These are phyloP conservation scores for Leptura quadrifasciata DNA, from an alignment of 2,888 invertebrate genomes.

Conservation along the genomic window DNA sequence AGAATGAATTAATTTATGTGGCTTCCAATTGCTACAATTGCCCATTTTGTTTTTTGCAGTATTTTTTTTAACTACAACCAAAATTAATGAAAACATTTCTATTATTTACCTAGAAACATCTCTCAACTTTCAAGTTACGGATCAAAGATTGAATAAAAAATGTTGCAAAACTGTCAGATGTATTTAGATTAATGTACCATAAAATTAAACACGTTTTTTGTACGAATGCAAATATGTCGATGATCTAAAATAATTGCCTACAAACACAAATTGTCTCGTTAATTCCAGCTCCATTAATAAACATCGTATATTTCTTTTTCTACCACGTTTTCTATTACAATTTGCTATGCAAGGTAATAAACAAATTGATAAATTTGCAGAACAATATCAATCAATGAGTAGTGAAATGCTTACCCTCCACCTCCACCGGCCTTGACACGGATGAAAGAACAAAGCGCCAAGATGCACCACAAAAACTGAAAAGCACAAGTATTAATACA, in stretches of 20 bases:
- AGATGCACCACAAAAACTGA: conserved; percentile 59
- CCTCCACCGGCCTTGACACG: conserved; percentile 55
- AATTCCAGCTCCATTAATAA: too few relatives aligned
- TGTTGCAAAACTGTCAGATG: not conserved
- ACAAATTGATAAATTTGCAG: not conserved
- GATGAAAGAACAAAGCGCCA: conserved; percentile 54
- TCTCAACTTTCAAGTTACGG: not conserved
- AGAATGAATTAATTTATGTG: too few relatives aligned
- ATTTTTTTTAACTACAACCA: too few relatives aligned
- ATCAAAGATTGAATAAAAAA: not conserved
- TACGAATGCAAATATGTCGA: not conserved
- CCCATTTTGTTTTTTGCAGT: too few relatives aligned
- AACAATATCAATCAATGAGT: not conserved
- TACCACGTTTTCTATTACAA: too few relatives aligned
- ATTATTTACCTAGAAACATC: not conserved
- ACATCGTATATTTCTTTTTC: too few relatives aligned
- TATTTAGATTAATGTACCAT: not conserved
- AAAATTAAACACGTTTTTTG: not conserved
- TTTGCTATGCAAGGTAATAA: too few relatives aligned
- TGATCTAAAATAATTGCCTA: not conserved
- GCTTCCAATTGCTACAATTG: too few relatives aligned
- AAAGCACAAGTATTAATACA: conserved; percentile 42
- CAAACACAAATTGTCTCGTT: too few relatives aligned
- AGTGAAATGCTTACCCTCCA: conserved; percentile 53
- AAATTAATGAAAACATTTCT: too few relatives aligned